These are phyloP conservation scores for Staurois parvus DNA, from an alignment of 2,797 vertebrate genomes.

Conservation along the genomic window DNA sequence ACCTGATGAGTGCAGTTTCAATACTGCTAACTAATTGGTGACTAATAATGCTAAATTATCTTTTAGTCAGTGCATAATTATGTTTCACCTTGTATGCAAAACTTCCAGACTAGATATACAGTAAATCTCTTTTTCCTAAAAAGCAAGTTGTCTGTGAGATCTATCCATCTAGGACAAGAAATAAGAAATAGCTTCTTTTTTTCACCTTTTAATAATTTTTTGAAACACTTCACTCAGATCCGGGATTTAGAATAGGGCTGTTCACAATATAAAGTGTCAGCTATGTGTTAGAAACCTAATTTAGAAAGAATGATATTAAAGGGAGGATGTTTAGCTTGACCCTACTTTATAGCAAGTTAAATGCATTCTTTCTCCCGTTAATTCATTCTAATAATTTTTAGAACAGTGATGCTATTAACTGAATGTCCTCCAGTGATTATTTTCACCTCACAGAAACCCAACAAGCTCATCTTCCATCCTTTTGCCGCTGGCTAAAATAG, in stretches of 20 bases:
- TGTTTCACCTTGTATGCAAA: background rate
- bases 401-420: conserved; percentile 42
- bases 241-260: background rate
- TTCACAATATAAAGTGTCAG: background rate
- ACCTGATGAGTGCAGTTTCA: background rate
- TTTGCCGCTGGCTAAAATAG: background rate
- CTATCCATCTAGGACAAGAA: no score
- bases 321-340: conserved; percentile 16
- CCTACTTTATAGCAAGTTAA: conserved; percentile 35
- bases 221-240: background rate
- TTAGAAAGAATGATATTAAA: conserved; percentile 24
- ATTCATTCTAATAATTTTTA: conserved; percentile 42
- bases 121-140: background rate
- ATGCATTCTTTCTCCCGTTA: conserved; percentile 21
- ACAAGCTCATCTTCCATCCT: background rate
- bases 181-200: no score
- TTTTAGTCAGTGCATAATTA: background rate
- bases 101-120: background rate
- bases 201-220: background rate
- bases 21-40: background rate
- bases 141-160: background rate
- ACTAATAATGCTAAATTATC: background rate
- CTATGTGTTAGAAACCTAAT: background rate
- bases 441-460: conserved; percentile 27
- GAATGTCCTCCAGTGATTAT: conserved; percentile 25